Base-by-base conservation (phyloP, 2,113 vertebrate species). In the human (Homo sapiens) region DNA sequence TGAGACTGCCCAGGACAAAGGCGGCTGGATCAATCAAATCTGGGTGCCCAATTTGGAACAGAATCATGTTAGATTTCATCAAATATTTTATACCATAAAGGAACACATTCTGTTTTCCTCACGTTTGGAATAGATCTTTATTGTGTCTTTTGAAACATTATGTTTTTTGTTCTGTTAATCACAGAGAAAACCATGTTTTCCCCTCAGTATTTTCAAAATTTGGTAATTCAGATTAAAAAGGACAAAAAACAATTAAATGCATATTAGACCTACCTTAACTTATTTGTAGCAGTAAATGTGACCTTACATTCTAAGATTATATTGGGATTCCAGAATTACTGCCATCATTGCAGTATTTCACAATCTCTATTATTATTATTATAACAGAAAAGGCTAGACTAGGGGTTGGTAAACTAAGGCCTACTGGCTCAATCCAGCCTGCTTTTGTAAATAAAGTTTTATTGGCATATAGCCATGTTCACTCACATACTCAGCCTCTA, bases 221-320 rank as follows among this genome's bases (percentile, higher is more conserved):
- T 99, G 98, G 98, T 98, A 98, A 98, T 98, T 98, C 98, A 96
- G 82, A 96, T 97, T 95, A 68, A 75, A 85, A 75, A 91, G 13
- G 70, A 57, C 9, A 13, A 18, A 32, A 88, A 91, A 76, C 38
- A 93, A 20, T 25, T 85, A 40, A 52, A 38, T 45, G 25, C 32
- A 0, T 30, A 32, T 38, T 25, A n/a, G 20, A 45, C 8, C 6
- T 70, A 27, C 30, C 20, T 87, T 48, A 43, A 76, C 32, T 55
- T 80, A 8, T 80, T 85, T 50, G 32, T 48, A 73, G 78, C 13
- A 57, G 43, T 57, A 80, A 80, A 9, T 64, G 16, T 40, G 55
- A 76, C 35, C 23, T 55, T 1, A 38, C 1, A 14, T 76, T 89
- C 43, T 35, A 55, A 57, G 72, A 17, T 75, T 48, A 48, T n/a